Evolutionary conservation across 53 echinoderm and acorn worm species (phyloP).

Genomic region (Holothuria leucospilota): DNA sequence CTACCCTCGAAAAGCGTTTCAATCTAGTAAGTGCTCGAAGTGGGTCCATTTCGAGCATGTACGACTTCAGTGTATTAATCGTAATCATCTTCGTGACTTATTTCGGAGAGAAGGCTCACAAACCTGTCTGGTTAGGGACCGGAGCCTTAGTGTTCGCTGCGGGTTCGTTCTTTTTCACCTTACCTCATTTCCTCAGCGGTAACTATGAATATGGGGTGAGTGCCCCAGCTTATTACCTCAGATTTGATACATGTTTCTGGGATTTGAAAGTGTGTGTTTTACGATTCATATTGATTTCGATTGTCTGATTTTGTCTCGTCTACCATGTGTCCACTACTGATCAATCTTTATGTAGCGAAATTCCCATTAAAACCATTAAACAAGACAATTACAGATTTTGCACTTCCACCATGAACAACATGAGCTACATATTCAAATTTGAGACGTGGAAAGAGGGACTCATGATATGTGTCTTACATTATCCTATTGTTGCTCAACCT

Average conservation of each 20-base stretch:
- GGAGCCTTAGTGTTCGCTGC: constrained; percentile 78
- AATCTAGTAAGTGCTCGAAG: constrained; percentile 85
- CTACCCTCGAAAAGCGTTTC: constrained; percentile 91
- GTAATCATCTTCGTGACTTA: constrained; percentile 96
- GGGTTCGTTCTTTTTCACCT: constrained; percentile 76
- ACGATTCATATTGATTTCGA: background rate
- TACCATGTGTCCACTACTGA: too few relatives aligned
- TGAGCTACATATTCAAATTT: too few relatives aligned
- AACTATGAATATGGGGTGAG: constrained; percentile 66
- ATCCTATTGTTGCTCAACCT: too few relatives aligned
- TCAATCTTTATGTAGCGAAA: too few relatives aligned
- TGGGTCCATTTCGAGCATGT: constrained; percentile 94
- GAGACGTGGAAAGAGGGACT: too few relatives aligned
- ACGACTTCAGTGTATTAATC: constrained; percentile 86
- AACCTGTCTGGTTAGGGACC: constrained; percentile 81
- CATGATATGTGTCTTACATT: too few relatives aligned
- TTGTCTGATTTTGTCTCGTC: background rate
- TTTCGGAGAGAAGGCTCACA: constrained; percentile 89
- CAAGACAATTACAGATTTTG: too few relatives aligned
- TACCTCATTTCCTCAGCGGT: constrained; percentile 84
- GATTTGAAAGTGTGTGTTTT: too few relatives aligned
- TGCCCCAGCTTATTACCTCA: background rate
- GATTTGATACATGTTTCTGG: background rate
- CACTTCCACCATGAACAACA: too few relatives aligned
- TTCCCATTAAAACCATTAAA: too few relatives aligned